Evolutionary conservation across 2,888 invertebrate genomes (phyloP).

Genomic region (Eremobia ochroleuca): DNA sequence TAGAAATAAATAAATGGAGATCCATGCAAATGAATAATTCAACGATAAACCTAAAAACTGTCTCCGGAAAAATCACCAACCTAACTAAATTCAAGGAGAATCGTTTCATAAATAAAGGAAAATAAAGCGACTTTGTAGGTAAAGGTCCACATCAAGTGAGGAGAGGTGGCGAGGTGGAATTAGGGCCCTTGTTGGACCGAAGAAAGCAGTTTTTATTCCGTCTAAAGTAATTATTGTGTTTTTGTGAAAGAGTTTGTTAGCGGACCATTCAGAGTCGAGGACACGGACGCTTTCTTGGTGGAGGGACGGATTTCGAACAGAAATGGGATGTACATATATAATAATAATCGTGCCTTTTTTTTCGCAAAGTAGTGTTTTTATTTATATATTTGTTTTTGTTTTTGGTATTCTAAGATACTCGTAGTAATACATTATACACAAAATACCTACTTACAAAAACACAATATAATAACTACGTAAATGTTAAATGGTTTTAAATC

Average conservation of each 20-base stretch:
- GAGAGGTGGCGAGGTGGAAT: conserved; percentile 85
- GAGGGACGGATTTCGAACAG: conserved; percentile 74
- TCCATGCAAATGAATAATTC: conserved; percentile 5
- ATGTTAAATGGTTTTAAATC: too few species aligned
- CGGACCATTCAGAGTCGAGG: conserved; percentile 86
- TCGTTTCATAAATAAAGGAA: conserved; percentile 57
- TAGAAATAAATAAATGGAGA: too few species aligned
- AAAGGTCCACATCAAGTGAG: conserved; percentile 64
- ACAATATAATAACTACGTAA: too few species aligned
- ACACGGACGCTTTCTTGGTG: conserved; percentile 80
- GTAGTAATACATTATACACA: too few species aligned
- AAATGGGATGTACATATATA: too few species aligned
- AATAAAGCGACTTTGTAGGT: conserved; percentile 66
- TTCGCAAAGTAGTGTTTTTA: not conserved
- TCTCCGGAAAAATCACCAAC: conserved; percentile 17
- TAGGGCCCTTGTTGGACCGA: conserved; percentile 83
- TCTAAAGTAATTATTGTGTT: conserved; percentile 91
- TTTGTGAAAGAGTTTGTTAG: conserved; percentile 91
- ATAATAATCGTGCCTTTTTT: too few species aligned
- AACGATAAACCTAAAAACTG: conserved; percentile 7
- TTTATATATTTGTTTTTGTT: too few species aligned
- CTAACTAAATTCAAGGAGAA: conserved; percentile 54
- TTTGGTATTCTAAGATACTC: too few species aligned
- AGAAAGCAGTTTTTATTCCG: conserved; percentile 89
- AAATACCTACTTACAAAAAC: too few species aligned